Conservation (phyloP, 2,113 vertebrate genomes). For the Ranitomeya variabilis region DNA sequence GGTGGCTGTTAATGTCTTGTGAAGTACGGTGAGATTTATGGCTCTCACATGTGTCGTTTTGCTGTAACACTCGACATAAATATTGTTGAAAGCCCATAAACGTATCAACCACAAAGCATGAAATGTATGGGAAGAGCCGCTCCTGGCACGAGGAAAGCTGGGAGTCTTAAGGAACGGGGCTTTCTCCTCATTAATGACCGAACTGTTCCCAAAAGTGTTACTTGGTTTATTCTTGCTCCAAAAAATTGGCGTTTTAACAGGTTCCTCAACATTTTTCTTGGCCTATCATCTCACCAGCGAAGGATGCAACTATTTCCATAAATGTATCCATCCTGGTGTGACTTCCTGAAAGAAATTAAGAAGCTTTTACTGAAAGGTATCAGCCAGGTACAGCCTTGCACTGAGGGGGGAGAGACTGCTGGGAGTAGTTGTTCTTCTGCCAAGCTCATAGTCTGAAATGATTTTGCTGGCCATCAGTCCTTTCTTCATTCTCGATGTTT, state of each 20-base stretch:
- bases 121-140: not conserved
- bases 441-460: not conserved
- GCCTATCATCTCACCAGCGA: not conserved
- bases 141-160: not conserved
- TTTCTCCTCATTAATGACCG: slow-evolving; percentile 13
- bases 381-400: not conserved
- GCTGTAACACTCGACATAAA: slow-evolving; percentile 28
- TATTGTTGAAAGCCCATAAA: slow-evolving; percentile 30
- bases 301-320: slow-evolving; percentile 13
- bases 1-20: slow-evolving; percentile 18
- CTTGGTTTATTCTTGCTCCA: not conserved
- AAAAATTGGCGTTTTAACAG: not conserved
- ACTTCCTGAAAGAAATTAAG: slow-evolving; percentile 2
- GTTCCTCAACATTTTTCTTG: slow-evolving; percentile 7
- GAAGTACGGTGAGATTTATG: slow-evolving; percentile 29
- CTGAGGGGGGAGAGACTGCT: not conserved
- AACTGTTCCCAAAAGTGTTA: not conserved
- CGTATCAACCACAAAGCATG: slow-evolving; percentile 9
- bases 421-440: not conserved
- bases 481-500: slow-evolving; percentile 10
- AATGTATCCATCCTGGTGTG: slow-evolving; percentile 6
- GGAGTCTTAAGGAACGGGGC: slow-evolving; percentile 6
- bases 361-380: not conserved
- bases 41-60: slow-evolving; percentile 30
- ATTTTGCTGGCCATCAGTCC: not conserved